A percentile compares a stretch with the other conserved stretches of the same genome.
Evolutionary conservation across 2,888 invertebrate genomes (phyloP).

Genomic region (Alloscopus bannaensis): DNA sequence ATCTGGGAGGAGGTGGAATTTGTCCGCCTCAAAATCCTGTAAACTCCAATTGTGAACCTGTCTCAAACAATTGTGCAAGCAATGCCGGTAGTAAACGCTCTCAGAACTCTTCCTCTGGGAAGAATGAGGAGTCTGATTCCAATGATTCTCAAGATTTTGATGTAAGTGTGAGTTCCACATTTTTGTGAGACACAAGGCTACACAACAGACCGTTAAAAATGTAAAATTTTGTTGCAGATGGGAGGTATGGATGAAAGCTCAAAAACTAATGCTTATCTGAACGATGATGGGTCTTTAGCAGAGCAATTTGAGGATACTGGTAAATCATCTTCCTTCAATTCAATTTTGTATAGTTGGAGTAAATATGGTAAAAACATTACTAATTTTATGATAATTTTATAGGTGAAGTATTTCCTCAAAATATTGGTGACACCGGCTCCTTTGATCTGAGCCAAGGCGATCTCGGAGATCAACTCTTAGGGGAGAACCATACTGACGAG

Average conservation of each 20-base stretch:
- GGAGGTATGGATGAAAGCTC: constrained; percentile 43
- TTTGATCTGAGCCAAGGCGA: constrained; percentile 68
- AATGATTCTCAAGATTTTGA: constrained; percentile 72
- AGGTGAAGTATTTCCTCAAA: constrained; percentile 66
- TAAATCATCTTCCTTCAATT: constrained; percentile 34
- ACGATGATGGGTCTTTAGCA: constrained; percentile 58
- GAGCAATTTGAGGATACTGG: constrained; percentile 69
- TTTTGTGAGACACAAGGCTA: no score
- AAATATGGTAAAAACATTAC: background rate
- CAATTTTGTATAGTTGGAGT: background rate
- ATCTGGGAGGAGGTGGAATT: constrained; percentile 10
- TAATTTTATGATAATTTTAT: constrained; percentile 13
- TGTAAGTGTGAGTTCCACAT: no score
- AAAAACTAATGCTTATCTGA: constrained; percentile 45
- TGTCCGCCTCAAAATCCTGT: constrained; percentile 42
- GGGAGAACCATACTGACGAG: constrained; percentile 68
- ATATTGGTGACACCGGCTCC: constrained; percentile 54
- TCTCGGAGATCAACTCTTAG: constrained; percentile 63
- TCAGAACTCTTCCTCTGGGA: constrained; percentile 40
- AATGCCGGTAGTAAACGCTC: constrained; percentile 24
- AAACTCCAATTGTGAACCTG: constrained; percentile 30
- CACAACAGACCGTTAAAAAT: background rate
- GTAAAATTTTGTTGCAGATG: constrained; percentile 28
- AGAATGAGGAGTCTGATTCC: constrained; percentile 68
- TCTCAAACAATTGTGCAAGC: constrained; percentile 32